Evolutionary conservation across 2,888 invertebrate species (phyloP), one percentile per base, ranked within the genome.

Genomic region (Trichacis sp.): DNA sequence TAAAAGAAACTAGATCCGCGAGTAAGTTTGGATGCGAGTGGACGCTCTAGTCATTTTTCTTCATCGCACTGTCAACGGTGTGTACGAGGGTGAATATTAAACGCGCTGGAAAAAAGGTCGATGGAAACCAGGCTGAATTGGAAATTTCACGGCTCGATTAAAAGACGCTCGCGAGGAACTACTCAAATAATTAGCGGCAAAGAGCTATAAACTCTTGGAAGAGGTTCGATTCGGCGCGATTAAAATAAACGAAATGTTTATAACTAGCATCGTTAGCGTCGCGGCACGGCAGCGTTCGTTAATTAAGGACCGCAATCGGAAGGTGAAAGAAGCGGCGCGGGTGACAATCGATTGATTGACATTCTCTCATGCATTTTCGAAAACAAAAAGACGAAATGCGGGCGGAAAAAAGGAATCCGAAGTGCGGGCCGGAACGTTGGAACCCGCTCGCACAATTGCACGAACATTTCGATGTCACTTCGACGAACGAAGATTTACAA

Each of bases 301-400:
- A 64, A 64, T 64, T 52, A 64, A 60, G 24, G 46, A 18, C 15
- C 24, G 9, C 17, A 19, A 19, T 11, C 33, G 24, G 24, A 24
- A 24, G 24, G 24, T 24, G 24, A 24, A 54, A 64, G 50, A 49
- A 64, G 59, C 51, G 48, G 58, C 54, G 48, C 51, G 51, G 47
- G 59, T 60, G 64, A 64, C 65, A 65, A 61, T 65, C 65, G 60
- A 60, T 65, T 65, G 65, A 65, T 65, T 65, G 65, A 65, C 65
- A 50, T 56, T 33, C 57, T 56, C 49, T 57, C 55, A 57, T 64
- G 62, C 62, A 48, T 68, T 68, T 59, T 53, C 20, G 43, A 48
- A 62, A 65, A 68, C 68, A 64, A 50, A 54, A 47, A 56, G 47
- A 17, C 53, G 20, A 14, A 9, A 46, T 45, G 43, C 29, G 33